These are phyloP conservation scores for Anguilla marmorata DNA, from an alignment of 2,797 vertebrate species.

Conservation along the genomic window DNA sequence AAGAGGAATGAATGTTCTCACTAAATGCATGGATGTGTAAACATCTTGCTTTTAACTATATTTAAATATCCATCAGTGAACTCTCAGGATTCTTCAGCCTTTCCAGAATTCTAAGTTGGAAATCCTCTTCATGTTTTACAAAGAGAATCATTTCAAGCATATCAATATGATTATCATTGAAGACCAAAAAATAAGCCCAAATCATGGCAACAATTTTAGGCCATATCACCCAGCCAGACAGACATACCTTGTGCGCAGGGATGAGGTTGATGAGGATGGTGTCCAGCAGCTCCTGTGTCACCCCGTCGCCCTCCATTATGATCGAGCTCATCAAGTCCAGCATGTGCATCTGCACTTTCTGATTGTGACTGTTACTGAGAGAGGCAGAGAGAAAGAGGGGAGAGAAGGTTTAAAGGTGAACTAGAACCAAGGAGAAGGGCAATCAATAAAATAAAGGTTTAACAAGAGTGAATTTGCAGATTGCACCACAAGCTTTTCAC, in stretches of 20 bases:
- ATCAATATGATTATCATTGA: too few species aligned
- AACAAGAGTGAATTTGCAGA: background rate
- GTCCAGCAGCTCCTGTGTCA: slow-evolving; percentile 97
- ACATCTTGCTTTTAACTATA: background rate
- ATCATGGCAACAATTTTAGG: background rate
- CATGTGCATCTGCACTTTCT: slow-evolving; percentile 99
- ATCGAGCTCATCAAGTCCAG: slow-evolving; percentile 99
- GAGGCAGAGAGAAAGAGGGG: background rate
- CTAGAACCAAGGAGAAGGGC: background rate
- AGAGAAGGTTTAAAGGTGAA: background rate
- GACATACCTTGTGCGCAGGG: slow-evolving; percentile 91
- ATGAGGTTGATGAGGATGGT: slow-evolving; percentile 99
- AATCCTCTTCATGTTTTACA: background rate
- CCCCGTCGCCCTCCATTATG: slow-evolving; percentile 98
- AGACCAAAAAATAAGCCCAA: background rate
- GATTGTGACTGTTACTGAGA: slow-evolving; percentile 97
- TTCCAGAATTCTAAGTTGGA: background rate
- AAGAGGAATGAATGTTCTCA: background rate
- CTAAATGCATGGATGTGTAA: background rate
- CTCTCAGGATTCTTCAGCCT: background rate
- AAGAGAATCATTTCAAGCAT: too few species aligned
- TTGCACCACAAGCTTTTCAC: background rate
- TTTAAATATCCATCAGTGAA: background rate
- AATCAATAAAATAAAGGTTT: background rate
- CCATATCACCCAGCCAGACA: background rate